Percentiles rank a stretch among this genome's conserved stretches.
phyloP scores from a whole-genome alignment of 2,888 invertebrate genomes.

The Parascotia fuliginaria region DNA sequence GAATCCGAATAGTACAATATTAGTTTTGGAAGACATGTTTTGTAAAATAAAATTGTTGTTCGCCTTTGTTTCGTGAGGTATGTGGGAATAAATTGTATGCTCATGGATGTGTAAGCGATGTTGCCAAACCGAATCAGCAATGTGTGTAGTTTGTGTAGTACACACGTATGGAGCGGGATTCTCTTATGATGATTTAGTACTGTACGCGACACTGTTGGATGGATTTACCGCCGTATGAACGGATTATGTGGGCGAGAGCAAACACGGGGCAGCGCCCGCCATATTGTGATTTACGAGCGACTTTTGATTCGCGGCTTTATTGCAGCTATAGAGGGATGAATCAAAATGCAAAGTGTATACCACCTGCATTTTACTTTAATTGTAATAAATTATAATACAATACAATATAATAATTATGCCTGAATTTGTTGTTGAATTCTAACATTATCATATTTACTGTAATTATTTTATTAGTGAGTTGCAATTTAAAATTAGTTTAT shows the following conservation, averaged over 20 bases:
- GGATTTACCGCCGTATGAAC: slow-evolving; percentile 84
- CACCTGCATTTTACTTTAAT: slow-evolving; percentile 28
- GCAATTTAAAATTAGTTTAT: no score
- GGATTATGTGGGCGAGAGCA: slow-evolving; percentile 86
- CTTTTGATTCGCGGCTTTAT: slow-evolving; percentile 84
- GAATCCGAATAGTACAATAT: slow-evolving; percentile 65
- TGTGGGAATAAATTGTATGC: slow-evolving; percentile 44
- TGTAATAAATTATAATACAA: slow-evolving; percentile 14
- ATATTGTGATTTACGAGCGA: slow-evolving; percentile 81
- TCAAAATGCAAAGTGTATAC: slow-evolving; percentile 51
- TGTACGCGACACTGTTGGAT: slow-evolving; percentile 79
- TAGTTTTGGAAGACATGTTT: slow-evolving; percentile 51
- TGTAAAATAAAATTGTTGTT: slow-evolving; percentile 43
- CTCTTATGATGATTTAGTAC: slow-evolving; percentile 85
- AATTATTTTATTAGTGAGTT: no score
- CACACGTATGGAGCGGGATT: slow-evolving; percentile 70
- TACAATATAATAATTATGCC: slow-evolving; percentile 2
- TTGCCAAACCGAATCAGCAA: slow-evolving; percentile 64
- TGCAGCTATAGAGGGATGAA: slow-evolving; percentile 65
- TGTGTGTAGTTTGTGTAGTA: slow-evolving; percentile 60
- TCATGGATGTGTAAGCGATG: slow-evolving; percentile 49
- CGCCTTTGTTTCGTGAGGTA: slow-evolving; percentile 46
- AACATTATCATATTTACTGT: no score
- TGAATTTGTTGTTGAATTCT: not conserved
- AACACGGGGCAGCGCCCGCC: slow-evolving; percentile 83